These are phyloP conservation scores for Cassiopea xamachana DNA, from an alignment of 30 jellyfish, hydroid and myxozoan genomes.

Conservation along the genomic window DNA sequence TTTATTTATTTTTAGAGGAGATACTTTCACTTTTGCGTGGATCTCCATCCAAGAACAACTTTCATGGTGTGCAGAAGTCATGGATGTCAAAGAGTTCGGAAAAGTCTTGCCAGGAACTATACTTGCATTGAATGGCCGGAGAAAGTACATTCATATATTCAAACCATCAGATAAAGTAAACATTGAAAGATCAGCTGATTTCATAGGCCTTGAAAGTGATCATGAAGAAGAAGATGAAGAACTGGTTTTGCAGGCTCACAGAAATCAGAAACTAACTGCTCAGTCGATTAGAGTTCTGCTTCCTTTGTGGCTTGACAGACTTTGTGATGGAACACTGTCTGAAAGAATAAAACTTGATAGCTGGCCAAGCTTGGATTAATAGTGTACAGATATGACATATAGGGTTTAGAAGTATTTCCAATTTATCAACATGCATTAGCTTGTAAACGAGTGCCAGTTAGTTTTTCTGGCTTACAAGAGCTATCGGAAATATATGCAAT, in stretches of 20 bases:
- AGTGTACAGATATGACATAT: background rate
- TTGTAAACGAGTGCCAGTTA: too few relatives aligned
- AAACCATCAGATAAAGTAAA: conserved; percentile 51
- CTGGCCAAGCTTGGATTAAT: conserved; percentile 91
- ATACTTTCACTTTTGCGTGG: conserved; percentile 75
- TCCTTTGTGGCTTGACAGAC: conserved; percentile 89
- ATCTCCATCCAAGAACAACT: conserved; percentile 86
- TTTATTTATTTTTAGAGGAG: conserved; percentile 50
- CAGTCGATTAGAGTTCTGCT: conserved; percentile 49
- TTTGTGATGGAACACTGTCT: conserved; percentile 85
- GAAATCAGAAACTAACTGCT: conserved; percentile 61
- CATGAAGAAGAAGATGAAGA: conserved; percentile 65
- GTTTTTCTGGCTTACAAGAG: too few relatives aligned
- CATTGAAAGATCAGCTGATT: conserved; percentile 59
- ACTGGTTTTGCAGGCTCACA: conserved; percentile 6
- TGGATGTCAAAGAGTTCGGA: conserved; percentile 91
- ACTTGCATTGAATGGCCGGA: conserved; percentile 85
- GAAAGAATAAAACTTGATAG: conserved; percentile 62
- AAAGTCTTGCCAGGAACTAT: conserved; percentile 92
- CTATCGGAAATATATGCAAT: too few relatives aligned
- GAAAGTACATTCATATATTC: conserved; percentile 75
- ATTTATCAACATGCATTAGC: background rate
- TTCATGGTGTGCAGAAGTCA: conserved; percentile 94
- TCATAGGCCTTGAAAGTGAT: conserved; percentile 94
- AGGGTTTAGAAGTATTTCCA: background rate